Conservation (phyloP, 2,797 vertebrate species). For the Arrhamphus sclerolepis region DNA sequence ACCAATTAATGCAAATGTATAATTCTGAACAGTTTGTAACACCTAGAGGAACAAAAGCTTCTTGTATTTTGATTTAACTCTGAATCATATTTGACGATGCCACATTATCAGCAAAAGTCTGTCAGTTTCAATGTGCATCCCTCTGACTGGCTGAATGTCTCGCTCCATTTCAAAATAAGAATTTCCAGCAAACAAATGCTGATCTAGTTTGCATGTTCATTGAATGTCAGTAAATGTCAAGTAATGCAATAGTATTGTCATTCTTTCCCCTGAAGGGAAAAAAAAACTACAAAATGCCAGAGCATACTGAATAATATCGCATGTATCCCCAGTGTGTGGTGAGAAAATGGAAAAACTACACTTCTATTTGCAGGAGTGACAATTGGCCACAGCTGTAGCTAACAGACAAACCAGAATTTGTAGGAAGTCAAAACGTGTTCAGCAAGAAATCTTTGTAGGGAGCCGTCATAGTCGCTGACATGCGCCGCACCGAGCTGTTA, state of each 20-base stretch:
- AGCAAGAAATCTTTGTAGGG: constrained; percentile 15
- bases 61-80: constrained; percentile 28
- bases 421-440: constrained; percentile 4
- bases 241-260: no score
- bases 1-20: constrained; percentile 33
- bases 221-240: no score
- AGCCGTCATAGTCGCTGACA: constrained; percentile 16
- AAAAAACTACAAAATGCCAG: no score
- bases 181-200: no score
- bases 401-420: constrained; percentile 1
- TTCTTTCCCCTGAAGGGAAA: no score
- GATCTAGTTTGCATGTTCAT: no score
- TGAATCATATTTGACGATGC: not conserved
- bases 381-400: not conserved
- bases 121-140: no score
- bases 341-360: not conserved
- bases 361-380: constrained; percentile 9
- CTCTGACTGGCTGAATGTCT: no score
- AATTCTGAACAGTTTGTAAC: constrained; percentile 34
- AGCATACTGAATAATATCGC: no score
- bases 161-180: no score
- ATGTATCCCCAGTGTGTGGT: not conserved
- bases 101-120: no score
- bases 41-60: constrained; percentile 18
- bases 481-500: constrained; percentile 34